Evolutionary conservation across 1,140 invertebrate genomes (phyloP).

Genomic region (Nasonia giraulti): DNA sequence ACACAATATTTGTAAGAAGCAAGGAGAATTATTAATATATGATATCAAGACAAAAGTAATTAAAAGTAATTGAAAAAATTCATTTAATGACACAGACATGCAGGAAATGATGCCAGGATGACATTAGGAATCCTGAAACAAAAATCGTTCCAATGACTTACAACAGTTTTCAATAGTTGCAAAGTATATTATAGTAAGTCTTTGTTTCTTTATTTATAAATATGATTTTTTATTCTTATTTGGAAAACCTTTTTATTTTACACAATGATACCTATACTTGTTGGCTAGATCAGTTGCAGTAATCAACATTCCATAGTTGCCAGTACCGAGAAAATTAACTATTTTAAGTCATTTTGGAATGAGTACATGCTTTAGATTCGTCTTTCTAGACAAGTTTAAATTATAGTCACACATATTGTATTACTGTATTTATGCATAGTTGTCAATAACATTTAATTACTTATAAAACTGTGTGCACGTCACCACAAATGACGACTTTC

Average conservation of each 20-base stretch:
- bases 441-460: conserved; percentile 36
- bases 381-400: conserved; percentile 13
- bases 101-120: conserved; percentile 6
- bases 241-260: neutral
- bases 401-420: conserved; percentile 18
- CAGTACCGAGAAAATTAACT: neutral
- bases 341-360: conserved; percentile 26
- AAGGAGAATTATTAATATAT: neutral
- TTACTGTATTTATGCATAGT: neutral
- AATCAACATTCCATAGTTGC: conserved; percentile 21
- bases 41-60: neutral
- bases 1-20: neutral
- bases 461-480: conserved; percentile 30
- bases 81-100: conserved; percentile 23
- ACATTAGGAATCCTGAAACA: conserved; percentile 24
- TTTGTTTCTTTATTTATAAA: conserved; percentile 25
- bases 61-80: conserved; percentile 23
- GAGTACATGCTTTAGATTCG: conserved; percentile 10
- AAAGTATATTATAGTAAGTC: neutral
- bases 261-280: conserved; percentile 4
- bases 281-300: conserved; percentile 31
- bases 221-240: conserved; percentile 13
- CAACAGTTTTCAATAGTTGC: neutral
- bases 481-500: neutral
- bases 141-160: conserved; percentile 17